These are phyloP conservation scores for Mayetiola destructor DNA, from an alignment of 2,888 invertebrate genomes.

Conservation along the genomic window DNA sequence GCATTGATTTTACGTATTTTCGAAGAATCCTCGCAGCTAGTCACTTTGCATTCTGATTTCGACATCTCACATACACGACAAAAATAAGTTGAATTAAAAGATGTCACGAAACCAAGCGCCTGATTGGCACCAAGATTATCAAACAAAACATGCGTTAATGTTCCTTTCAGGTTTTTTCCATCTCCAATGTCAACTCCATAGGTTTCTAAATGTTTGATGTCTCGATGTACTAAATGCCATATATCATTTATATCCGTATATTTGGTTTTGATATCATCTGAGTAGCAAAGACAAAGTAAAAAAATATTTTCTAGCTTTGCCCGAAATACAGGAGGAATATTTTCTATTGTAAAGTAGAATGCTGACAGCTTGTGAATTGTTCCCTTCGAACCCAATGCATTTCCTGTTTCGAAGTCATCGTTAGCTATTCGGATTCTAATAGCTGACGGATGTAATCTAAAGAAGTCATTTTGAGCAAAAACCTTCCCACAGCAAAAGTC, in stretches of 20 bases:
- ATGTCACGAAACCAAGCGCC: neutral
- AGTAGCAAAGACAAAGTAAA: neutral
- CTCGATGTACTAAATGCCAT: neutral
- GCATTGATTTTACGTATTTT: neutral
- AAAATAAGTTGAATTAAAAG: neutral
- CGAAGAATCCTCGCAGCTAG: neutral
- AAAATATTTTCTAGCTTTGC: neutral
- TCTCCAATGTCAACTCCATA: neutral
- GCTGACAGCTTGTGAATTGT: neutral
- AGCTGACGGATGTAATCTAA: neutral
- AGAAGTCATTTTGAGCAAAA: neutral
- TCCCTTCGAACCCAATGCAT: neutral
- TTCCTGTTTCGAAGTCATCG: neutral
- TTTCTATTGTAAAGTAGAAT: neutral
- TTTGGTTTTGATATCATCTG: neutral
- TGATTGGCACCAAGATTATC: neutral
- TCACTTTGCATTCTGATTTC: neutral
- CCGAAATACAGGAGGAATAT: neutral
- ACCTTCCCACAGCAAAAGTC: constrained; percentile 1
- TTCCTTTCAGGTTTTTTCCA: neutral
- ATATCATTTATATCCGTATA: neutral
- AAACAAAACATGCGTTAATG: neutral
- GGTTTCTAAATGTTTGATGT: neutral
- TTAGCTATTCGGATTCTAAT: neutral
- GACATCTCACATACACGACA: neutral